Conservation (phyloP, 2,888 invertebrate genomes). For the Ecdyonurus torrentis region DNA sequence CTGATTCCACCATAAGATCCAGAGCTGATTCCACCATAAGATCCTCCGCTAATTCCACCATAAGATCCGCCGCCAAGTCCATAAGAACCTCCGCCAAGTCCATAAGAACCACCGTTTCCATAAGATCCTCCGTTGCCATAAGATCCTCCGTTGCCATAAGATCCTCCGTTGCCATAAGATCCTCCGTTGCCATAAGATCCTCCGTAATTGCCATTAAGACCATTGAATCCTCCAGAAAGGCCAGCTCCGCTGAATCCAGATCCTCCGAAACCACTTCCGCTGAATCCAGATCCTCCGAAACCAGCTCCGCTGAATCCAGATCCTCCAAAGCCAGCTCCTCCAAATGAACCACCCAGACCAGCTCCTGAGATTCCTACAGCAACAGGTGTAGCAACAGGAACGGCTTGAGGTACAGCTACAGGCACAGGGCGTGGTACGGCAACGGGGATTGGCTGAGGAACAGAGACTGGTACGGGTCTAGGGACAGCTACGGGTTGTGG, state of each 20-base stretch:
- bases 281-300: neutral
- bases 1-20: neutral
- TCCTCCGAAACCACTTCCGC: neutral
- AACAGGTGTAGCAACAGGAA: constrained; percentile 36
- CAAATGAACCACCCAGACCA: neutral
- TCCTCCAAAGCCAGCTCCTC: neutral
- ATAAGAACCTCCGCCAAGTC: neutral
- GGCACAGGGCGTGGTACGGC: constrained; percentile 36
- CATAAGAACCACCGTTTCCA: neutral
- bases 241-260: neutral
- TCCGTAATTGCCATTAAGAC: neutral
- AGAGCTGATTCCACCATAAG: neutral
- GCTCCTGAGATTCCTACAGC: constrained; percentile 26
- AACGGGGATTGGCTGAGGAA: constrained; percentile 37
- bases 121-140: neutral
- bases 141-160: neutral
- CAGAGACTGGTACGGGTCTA: constrained; percentile 30
- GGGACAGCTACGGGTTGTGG: constrained; percentile 17
- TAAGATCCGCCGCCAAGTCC: neutral
- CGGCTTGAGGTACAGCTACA: constrained; percentile 32
- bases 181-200: neutral
- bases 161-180: neutral
- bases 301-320: neutral
- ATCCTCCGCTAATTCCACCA: neutral
- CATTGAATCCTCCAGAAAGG: neutral